Percentiles rank a stretch among this genome's conserved stretches.
These are phyloP conservation scores for Yponomeuta cagnagella DNA, from an alignment of 2,888 invertebrate species.

Conservation along the genomic window DNA sequence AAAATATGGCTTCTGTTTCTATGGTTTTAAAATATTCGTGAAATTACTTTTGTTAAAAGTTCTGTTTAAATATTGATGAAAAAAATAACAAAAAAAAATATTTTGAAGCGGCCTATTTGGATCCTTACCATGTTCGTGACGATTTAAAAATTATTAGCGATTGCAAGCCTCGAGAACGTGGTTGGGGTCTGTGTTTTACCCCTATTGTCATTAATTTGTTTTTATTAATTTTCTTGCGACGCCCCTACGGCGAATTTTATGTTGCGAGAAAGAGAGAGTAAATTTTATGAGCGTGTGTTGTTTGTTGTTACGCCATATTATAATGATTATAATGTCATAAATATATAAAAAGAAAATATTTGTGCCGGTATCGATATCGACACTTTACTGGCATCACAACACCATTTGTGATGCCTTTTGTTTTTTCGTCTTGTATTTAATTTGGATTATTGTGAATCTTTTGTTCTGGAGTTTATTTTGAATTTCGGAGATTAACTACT, in stretches of 20 bases:
- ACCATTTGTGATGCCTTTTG: constrained; percentile 11
- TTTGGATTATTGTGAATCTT: constrained; percentile 5
- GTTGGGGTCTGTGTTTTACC: constrained; percentile 39
- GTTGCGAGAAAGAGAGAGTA: constrained; percentile 29
- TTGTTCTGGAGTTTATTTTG: neutral
- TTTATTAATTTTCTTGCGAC: constrained; percentile 59
- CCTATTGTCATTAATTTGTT: constrained; percentile 36
- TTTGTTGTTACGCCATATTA: constrained; percentile 64
- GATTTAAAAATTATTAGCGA: constrained; percentile 18
- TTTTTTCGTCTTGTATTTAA: constrained; percentile 1
- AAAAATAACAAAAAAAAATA: constrained; percentile 45
- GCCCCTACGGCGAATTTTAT: constrained; percentile 39
- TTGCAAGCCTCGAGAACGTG: constrained; percentile 36
- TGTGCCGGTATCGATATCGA: constrained; percentile 26
- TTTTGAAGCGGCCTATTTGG: constrained; percentile 48
- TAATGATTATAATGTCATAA: constrained; percentile 37
- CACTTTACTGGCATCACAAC: constrained; percentile 37
- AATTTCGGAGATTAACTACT: neutral
- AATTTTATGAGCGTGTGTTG: constrained; percentile 65
- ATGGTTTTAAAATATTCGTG: constrained; percentile 43
- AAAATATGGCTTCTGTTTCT: constrained; percentile 60
- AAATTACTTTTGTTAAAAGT: neutral
- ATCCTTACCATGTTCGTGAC: constrained; percentile 45
- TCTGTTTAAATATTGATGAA: constrained; percentile 28
- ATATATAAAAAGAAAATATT: constrained; percentile 6